Base-by-base conservation (phyloP, 2,888 invertebrate species). In the Drosophila pegasa region DNA sequence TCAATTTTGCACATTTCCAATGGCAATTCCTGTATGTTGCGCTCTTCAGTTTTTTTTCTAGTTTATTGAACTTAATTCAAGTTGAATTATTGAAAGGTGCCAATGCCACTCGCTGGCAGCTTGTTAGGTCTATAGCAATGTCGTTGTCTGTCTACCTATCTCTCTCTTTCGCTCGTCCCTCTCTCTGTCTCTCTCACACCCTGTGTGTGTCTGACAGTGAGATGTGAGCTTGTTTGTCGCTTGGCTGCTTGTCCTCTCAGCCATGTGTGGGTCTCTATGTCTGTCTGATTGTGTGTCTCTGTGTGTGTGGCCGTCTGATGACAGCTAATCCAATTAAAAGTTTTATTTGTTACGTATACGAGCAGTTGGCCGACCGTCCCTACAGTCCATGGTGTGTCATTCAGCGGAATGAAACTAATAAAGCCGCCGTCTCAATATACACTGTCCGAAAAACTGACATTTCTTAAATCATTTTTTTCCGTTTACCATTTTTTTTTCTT, bases 241-340 rank as follows among this genome's bases (percentile, higher is more conserved):
- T 76, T 75, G 67, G 71, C 70, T 87, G 71, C 69, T 71, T 81
- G 76, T 54, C 27, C 71, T 63, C 41, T 57, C 56, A 47, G 58
- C 60, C 61, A 47, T 59, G 47, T 55, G 43, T 64, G 60, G 43
- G 43, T 45, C 40, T 41, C 43, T 52, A 31, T 67, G 56, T 45
- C 48, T 48, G 40, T 31, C 37, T 12, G 56, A 20, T 18, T 50
- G 31, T 58, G 27, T 60, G 59, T 51, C 50, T 57, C 51, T 66
- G 51, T 47, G 41, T 60, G 33, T 60, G 57, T 48, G 57, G 50
- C 47, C 66, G 72, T 68, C 80, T 78, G 82, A 83, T 77, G 80
- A 85, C 76, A 89, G 83, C 84, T 89, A 90, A 90, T 90, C 90
- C 89, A 90, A 90, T 90, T 90, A 90, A 88, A 90, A 89, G 78